A percentile compares a stretch with the other conserved stretches of the same genome.
These are phyloP conservation scores for Poecilus cupreus DNA, from an alignment of 2,888 invertebrate genomes.

Conservation along the genomic window DNA sequence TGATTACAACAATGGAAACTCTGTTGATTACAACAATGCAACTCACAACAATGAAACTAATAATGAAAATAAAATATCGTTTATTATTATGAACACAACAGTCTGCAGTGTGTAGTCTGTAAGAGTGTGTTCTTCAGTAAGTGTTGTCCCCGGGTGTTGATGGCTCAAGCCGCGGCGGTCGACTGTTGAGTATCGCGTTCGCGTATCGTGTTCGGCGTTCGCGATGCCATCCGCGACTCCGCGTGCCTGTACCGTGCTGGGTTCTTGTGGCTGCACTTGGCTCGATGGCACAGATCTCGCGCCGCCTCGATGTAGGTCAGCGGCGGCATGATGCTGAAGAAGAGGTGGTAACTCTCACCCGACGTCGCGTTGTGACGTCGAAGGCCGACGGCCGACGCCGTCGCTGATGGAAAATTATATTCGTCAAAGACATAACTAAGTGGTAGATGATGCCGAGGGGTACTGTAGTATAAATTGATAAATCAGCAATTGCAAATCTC, in stretches of 20 bases:
- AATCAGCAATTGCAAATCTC: too few relatives aligned
- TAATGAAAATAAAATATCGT: too few relatives aligned
- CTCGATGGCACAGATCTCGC: conserved; percentile 49
- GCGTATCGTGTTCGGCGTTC: neutral
- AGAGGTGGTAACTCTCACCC: conserved; percentile 43
- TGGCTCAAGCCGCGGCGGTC: conserved; percentile 11
- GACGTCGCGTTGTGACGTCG: conserved; percentile 24
- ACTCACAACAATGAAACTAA: neutral
- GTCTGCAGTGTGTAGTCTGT: too few relatives aligned
- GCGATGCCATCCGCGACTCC: neutral
- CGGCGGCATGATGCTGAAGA: neutral
- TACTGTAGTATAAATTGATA: too few relatives aligned
- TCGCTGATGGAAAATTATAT: too few relatives aligned
- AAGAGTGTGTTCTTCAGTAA: neutral
- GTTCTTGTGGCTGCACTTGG: conserved; percentile 33
- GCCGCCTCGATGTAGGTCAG: conserved; percentile 36
- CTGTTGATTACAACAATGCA: neutral
- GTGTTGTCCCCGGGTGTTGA: neutral
- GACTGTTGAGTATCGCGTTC: neutral
- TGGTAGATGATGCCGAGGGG: too few relatives aligned
- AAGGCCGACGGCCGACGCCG: too few relatives aligned
- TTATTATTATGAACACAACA: too few relatives aligned
- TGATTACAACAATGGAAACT: neutral
- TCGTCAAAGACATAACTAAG: too few relatives aligned
- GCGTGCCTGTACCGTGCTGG: neutral